phyloP scores from a whole-genome alignment of 2,888 invertebrate genomes.

The Drosophila hamatofila region DNA sequence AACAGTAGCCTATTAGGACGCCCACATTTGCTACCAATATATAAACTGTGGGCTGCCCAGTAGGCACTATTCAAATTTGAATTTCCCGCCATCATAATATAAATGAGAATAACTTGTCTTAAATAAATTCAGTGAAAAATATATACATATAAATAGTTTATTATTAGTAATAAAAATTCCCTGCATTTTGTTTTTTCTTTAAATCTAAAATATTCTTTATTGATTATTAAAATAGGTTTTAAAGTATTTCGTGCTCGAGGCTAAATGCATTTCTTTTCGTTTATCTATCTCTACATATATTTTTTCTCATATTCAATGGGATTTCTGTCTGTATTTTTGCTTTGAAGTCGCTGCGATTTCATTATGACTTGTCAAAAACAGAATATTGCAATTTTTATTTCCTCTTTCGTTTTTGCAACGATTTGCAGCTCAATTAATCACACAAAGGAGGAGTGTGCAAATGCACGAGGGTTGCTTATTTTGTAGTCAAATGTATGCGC shows the following conservation, averaged over 20 bases:
- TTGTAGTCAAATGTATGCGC: not conserved
- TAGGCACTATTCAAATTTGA: constrained; percentile 10
- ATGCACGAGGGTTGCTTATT: constrained; percentile 20
- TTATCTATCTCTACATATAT: not conserved
- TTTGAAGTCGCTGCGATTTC: not conserved
- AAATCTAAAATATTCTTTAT: not conserved
- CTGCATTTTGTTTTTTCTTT: not conserved
- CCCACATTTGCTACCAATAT: not conserved
- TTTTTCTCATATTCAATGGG: not conserved
- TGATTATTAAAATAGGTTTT: not conserved
- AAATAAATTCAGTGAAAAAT: not conserved
- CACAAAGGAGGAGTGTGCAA: constrained; percentile 13
- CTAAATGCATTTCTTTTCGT: not conserved
- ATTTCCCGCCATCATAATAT: not conserved
- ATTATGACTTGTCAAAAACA: constrained; percentile 59
- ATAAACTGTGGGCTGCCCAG: not conserved
- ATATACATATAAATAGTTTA: not conserved
- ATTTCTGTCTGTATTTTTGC: not conserved
- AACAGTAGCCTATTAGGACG: constrained; percentile 28
- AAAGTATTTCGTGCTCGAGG: not conserved
- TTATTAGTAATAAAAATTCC: not conserved
- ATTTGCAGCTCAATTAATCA: constrained; percentile 67
- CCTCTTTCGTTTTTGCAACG: constrained; percentile 29
- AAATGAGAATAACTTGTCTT: no score
- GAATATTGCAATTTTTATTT: constrained; percentile 41